Evolutionary conservation across 2,888 invertebrate species (phyloP).

Genomic region (Drosophila sordidapex): DNA sequence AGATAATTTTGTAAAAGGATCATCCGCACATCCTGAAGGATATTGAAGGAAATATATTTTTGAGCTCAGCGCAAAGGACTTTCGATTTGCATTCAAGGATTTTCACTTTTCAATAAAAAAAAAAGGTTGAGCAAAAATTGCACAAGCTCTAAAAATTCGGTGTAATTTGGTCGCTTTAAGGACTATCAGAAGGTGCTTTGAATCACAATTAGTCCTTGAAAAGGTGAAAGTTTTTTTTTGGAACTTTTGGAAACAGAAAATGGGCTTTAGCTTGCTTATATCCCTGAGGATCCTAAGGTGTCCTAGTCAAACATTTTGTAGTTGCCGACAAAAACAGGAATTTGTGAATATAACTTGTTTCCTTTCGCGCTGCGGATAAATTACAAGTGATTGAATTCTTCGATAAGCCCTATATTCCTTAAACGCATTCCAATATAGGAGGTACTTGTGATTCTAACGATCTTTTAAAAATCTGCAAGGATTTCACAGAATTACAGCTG

Average conservation of each 20-base stretch:
- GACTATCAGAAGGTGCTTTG: neutral
- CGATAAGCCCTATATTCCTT: neutral
- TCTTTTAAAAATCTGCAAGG: neutral
- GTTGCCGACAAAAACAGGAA: neutral
- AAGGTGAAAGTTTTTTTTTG: neutral
- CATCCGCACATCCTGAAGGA: neutral
- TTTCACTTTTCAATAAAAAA: neutral
- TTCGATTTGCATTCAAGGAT: neutral
- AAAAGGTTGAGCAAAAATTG: neutral
- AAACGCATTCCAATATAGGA: neutral
- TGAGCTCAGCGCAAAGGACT: neutral
- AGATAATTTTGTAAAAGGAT: neutral
- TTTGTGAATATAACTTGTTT: neutral
- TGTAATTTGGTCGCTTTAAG: fast-evolving
- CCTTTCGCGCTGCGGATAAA: too few relatives aligned
- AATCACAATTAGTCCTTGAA: neutral
- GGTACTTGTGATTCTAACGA: neutral
- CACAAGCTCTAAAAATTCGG: neutral
- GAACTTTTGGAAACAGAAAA: neutral
- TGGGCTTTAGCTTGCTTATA: neutral
- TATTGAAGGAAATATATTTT: neutral
- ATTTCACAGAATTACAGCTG: neutral
- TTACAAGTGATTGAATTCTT: too few relatives aligned
- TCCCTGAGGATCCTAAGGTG: too few relatives aligned
- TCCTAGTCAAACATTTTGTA: neutral